Conservation (phyloP, 23 tunicate species). For the Trididemnum clinides region DNA sequence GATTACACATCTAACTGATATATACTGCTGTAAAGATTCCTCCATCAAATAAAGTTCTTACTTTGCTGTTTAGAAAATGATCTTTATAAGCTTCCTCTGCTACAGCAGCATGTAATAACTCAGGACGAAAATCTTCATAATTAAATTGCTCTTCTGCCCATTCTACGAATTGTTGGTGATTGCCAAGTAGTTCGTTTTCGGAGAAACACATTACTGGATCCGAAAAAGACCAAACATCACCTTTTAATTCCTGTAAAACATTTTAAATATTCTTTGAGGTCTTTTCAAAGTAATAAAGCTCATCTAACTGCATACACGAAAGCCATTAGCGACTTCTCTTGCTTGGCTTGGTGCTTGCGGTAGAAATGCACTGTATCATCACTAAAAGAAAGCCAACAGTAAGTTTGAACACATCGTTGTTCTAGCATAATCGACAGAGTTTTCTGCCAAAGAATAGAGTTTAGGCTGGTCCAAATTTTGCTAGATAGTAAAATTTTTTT, state of each 20-base stretch:
- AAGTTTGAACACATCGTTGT: no score
- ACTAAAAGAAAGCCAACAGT: no score
- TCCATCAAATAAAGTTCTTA: not conserved
- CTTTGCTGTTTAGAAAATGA: conserved; percentile 66
- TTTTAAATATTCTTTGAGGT: not conserved
- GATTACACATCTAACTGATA: no score
- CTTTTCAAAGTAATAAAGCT: not conserved
- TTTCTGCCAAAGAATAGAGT: not conserved
- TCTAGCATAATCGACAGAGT: no score
- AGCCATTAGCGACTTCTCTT: not conserved
- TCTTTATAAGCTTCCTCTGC: conserved; percentile 75
- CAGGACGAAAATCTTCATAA: conserved; percentile 84
- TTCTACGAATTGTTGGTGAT: conserved; percentile 55
- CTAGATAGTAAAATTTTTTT: no score
- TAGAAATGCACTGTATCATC: no score
- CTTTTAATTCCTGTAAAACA: conserved; percentile 68
- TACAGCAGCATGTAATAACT: conserved; percentile 57
- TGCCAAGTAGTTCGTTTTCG: conserved; percentile 39
- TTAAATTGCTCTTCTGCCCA: conserved; percentile 75
- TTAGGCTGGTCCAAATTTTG: not conserved
- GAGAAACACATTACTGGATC: conserved; percentile 80
- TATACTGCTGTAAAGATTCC: no score
- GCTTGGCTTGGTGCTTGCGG: not conserved
- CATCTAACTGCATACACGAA: not conserved
- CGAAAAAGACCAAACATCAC: conserved; percentile 74